Conservation (phyloP, 2,888 invertebrate species). For the Xanthorhoe spadicearia region DNA sequence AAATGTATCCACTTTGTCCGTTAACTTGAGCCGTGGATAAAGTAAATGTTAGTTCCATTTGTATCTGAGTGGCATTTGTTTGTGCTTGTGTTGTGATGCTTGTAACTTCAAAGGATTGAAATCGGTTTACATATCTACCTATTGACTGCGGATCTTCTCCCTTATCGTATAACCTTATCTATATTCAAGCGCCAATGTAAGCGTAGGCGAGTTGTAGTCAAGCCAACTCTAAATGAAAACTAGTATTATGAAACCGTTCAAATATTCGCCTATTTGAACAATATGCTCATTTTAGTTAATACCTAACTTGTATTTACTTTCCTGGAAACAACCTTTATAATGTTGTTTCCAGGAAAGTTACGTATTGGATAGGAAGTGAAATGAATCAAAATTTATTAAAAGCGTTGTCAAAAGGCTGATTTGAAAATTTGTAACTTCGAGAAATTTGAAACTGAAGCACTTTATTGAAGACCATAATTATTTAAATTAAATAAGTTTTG, state of each 20-base stretch:
- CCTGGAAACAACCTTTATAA: too few relatives aligned
- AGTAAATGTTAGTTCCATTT: slow-evolving; percentile 24
- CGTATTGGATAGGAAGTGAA: not conserved
- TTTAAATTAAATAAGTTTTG: not conserved
- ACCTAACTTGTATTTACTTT: too few relatives aligned
- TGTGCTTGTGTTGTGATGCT: slow-evolving; percentile 15
- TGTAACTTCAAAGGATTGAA: slow-evolving; percentile 15
- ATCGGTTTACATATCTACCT: slow-evolving; percentile 3
- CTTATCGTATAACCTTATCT: not conserved
- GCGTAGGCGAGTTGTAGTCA: too few relatives aligned
- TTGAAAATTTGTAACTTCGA: not conserved
- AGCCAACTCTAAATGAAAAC: too few relatives aligned
- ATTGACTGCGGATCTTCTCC: not conserved
- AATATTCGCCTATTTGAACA: too few relatives aligned
- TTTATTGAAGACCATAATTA: not conserved
- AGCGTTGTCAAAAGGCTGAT: not conserved
- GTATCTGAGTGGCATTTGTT: slow-evolving; percentile 21
- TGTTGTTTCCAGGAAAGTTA: not conserved
- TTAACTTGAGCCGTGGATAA: slow-evolving; percentile 14
- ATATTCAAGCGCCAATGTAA: too few relatives aligned
- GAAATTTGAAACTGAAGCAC: not conserved
- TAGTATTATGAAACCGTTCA: too few relatives aligned
- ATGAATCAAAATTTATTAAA: not conserved
- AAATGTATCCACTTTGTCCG: slow-evolving; percentile 17
- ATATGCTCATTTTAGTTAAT: too few relatives aligned